Evolutionary conservation across 2,888 invertebrate genomes (phyloP), one percentile per base, ranked within the genome.

Genomic region (Embidobia sp.): DNA sequence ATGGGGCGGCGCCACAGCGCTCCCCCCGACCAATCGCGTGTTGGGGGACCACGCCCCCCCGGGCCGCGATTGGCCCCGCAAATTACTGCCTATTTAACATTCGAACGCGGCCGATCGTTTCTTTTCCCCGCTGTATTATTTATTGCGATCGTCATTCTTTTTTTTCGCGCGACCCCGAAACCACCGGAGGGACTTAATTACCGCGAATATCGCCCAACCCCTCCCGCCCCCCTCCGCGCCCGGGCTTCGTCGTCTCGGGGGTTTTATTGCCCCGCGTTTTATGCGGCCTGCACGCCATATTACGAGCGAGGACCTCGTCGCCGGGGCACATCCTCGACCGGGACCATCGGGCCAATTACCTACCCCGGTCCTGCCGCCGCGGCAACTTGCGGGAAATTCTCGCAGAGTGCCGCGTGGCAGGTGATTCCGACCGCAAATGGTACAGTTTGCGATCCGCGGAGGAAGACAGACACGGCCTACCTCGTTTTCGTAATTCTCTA

Each of bases 71-170:
- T 86, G 86, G 86, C 79, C 22, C 64, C 26, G 63, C 86, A 87
- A 88, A 89, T 89, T 89, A 88, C 88, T 89, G 88, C 87, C 87
- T 87, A 86, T 88, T 89, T 88, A 88, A 87, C 88, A 87, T 87
- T 88, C 85, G 86, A 87, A 87, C 84, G 85, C 86, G 84, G 85
- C 85, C 85, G 88, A 88, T 88, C 88, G 85, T 82, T 85, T 87
- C 74, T 73, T 61, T 40, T 64, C 77, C 72, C n/a, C 19, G 78
- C 55, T 59, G 78, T 73, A 78, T 81, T 82, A 80, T 76, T 82
- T 79, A 80, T 80, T 69, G 78, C 80, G 76, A 69, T 79, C 69
- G 75, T 78, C 80, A 79, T 78, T 72, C n/a, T n/a, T n/a, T 79
- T 80, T 80, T 78, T 77, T 64, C 79, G 64, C 79, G 53, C 78